Evolutionary conservation across 1,140 invertebrate genomes (phyloP), one percentile per base, ranked within the genome.

Genomic region (Spodoptera frugiperda): DNA sequence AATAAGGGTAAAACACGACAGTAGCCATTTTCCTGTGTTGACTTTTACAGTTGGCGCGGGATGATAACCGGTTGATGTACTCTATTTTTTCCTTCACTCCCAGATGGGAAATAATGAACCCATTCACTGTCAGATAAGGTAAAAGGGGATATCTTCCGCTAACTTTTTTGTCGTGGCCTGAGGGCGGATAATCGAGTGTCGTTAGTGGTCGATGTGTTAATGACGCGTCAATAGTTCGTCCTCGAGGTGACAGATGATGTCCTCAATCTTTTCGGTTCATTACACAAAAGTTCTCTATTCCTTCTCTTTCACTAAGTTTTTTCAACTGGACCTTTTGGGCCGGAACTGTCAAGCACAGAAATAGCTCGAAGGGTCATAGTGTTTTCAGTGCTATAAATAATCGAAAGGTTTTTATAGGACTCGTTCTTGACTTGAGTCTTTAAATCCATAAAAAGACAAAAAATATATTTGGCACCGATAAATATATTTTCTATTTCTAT

Each of bases 21-120:
- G 48, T 51, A 51, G 19, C 33, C 63, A 49, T 67, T 67, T 67
- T 49, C 63, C 63, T 67, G 17, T 67, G 63, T 67, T 67, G 44
- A 49, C 63, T 67, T 67, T 25, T 25, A 67, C 39, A 49, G 49
- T 67, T 67, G 19, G 63, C 63, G 63, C 63, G 63, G 63, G 44
- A 67, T 25, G 63, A 67, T 17, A 46, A 63, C 39, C 54, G 21
- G 17, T 25, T 49, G 19, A 14, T 67, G 19, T 48, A 67, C 63
- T 65, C 14, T 39, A 44, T 44, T 63, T 44, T 61, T 63, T 44
- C 15, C 59, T 19, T 11, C 15, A 19, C 54, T 57, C 54, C 54
- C 10, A 33, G 59, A 63, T 19, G 33, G 59, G 10, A 12, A 11
- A 63, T 44, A 63, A 63, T 63, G 33, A 44, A 44, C 33, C 57